These are phyloP conservation scores for Coturnix japonica DNA, from an alignment of 2,113 vertebrate species.

Conservation along the genomic window DNA sequence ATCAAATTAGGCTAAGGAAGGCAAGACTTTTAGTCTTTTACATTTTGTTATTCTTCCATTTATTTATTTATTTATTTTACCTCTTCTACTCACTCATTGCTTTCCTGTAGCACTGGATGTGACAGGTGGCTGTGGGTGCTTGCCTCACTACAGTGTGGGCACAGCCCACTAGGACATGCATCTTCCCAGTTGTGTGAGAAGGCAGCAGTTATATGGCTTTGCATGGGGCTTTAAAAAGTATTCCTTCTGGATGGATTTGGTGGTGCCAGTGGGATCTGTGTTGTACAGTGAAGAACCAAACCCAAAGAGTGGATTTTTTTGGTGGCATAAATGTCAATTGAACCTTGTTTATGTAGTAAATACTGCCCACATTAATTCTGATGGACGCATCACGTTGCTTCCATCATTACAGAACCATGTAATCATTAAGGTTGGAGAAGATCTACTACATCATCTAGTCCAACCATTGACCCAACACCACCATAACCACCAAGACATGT, in stretches of 20 bases:
- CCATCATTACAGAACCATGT: not conserved
- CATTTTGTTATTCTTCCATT: too few species aligned
- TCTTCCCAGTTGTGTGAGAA: not conserved
- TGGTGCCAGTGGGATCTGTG: not conserved
- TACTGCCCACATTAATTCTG: not conserved
- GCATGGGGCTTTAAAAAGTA: not conserved
- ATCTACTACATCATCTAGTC: not conserved
- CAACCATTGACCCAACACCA: not conserved
- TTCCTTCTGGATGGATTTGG: not conserved
- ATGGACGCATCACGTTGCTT: not conserved
- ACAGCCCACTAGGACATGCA: not conserved
- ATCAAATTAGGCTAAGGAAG: not conserved
- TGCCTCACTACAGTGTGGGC: not conserved
- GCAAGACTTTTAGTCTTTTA: not conserved
- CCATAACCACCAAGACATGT: not conserved
- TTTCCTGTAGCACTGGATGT: not conserved
- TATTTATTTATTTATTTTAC: not conserved
- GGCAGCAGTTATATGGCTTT: not conserved
- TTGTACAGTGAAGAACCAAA: not conserved
- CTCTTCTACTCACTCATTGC: not conserved
- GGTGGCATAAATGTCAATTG: not conserved
- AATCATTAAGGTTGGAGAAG: not conserved
- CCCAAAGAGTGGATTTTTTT: not conserved
- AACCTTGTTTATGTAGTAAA: not conserved
- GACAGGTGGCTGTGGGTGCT: not conserved